A percentile compares a stretch with the other conserved stretches of the same genome.
phyloP scores from a whole-genome alignment of 2,888 invertebrate species.

The Dasysyrphus tricinctus region DNA sequence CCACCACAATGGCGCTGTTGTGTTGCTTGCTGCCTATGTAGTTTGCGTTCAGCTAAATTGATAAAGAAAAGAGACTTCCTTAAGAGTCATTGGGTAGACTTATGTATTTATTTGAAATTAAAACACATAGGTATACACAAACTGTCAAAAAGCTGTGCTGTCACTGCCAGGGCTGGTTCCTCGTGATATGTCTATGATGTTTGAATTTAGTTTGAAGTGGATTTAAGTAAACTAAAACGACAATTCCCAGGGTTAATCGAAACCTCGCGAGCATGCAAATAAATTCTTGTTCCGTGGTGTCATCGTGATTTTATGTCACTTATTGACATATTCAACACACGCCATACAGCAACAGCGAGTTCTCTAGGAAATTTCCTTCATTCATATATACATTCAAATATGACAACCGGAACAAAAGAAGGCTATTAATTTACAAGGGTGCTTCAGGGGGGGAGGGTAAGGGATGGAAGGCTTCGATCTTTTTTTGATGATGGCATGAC shows the following conservation, averaged over 20 bases:
- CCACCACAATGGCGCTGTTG: not conserved
- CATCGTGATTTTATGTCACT: conserved; percentile 64
- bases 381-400: conserved; percentile 1
- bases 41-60: conserved; percentile 6
- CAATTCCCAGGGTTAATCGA: conserved; percentile 40
- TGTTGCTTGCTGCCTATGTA: conserved; percentile 24
- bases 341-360: conserved; percentile 33
- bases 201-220: conserved; percentile 5
- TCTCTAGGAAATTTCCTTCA: not conserved
- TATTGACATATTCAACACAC: conserved; percentile 54
- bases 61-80: conserved; percentile 56
- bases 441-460: not conserved
- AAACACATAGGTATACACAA: not conserved
- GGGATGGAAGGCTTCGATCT: not conserved
- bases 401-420: conserved; percentile 28
- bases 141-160: conserved; percentile 13
- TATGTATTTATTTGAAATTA: not conserved
- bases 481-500: not conserved
- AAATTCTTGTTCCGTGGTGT: conserved; percentile 71
- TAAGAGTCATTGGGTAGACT: conserved; percentile 32
- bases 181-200: conserved; percentile 1
- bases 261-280: conserved; percentile 63
- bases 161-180: not conserved
- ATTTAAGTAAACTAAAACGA: conserved; percentile 35
- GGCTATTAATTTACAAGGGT: conserved; percentile 1